Conservation (phyloP, 2,888 invertebrate species). For the Blera fallax region DNA sequence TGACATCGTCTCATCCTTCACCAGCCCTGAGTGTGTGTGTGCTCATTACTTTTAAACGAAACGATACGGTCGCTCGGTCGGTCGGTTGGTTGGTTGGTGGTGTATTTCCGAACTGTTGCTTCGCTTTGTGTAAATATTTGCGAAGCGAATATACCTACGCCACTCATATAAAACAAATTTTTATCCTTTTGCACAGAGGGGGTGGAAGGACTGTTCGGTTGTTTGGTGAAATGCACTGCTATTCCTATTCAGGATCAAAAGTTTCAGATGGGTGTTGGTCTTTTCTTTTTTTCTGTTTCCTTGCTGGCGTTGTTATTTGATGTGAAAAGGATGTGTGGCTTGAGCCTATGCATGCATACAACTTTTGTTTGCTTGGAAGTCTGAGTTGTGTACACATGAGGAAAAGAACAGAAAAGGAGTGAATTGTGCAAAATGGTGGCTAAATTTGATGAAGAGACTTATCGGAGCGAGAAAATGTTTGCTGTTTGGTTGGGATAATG, state of each 20-base stretch:
- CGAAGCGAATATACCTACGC: slow-evolving; percentile 48
- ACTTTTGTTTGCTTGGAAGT: slow-evolving; percentile 63
- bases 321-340: slow-evolving; percentile 52
- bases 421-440: slow-evolving; percentile 62
- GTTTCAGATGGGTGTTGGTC: slow-evolving; percentile 30
- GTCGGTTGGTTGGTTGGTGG: slow-evolving; percentile 26
- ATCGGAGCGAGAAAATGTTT: slow-evolving; percentile 57
- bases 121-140: slow-evolving; percentile 68
- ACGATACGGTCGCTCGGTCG: slow-evolving; percentile 31
- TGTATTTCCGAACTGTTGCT: slow-evolving; percentile 69
- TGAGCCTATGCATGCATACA: slow-evolving; percentile 60
- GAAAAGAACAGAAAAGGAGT: slow-evolving; percentile 1
- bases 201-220: background rate
- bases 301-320: slow-evolving; percentile 39
- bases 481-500: slow-evolving; percentile 60
- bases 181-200: slow-evolving; percentile 25
- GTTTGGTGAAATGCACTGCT: slow-evolving; percentile 49
- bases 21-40: slow-evolving; percentile 9
- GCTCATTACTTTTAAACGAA: slow-evolving; percentile 46
- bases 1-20: slow-evolving; percentile 14
- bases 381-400: slow-evolving; percentile 25
- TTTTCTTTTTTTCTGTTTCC: slow-evolving; percentile 23
- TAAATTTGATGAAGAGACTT: slow-evolving; percentile 58
- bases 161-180: slow-evolving; percentile 50
- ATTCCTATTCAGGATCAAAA: slow-evolving; percentile 23